A percentile compares a stretch with the other conserved stretches of the same genome.
These are phyloP conservation scores for Pemphigus obesinymphae DNA, from an alignment of 1,140 invertebrate genomes.

Conservation along the genomic window DNA sequence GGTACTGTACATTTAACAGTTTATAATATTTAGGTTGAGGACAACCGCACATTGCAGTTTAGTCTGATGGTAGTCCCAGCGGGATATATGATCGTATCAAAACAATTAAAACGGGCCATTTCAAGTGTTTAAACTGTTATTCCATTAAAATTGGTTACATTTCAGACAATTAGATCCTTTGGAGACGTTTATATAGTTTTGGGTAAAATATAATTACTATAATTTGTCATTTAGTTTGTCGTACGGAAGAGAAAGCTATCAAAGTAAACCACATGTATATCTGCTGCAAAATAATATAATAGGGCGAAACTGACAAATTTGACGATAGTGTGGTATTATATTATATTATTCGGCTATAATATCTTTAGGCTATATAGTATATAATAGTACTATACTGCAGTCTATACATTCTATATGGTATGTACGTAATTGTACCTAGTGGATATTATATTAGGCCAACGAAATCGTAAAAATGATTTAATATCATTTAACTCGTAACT, in stretches of 20 bases:
- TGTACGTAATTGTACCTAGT: too few relatives aligned
- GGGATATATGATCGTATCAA: neutral
- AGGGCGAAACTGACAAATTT: slow-evolving; percentile 5
- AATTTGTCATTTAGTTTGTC: slow-evolving; percentile 15
- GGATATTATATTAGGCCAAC: too few relatives aligned
- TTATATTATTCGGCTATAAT: too few relatives aligned
- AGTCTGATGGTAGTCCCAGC: neutral
- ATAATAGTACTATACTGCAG: too few relatives aligned
- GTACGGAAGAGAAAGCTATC: slow-evolving; percentile 4
- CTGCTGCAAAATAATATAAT: neutral
- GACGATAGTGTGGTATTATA: too few relatives aligned
- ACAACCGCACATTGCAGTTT: neutral
- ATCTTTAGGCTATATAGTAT: neutral
- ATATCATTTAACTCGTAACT: too few relatives aligned
- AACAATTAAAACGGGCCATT: slow-evolving; percentile 1
- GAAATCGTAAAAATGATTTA: too few relatives aligned
- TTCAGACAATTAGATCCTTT: slow-evolving; percentile 6
- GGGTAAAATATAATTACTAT: slow-evolving; percentile 20
- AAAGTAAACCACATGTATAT: neutral
- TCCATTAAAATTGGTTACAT: slow-evolving; percentile 7
- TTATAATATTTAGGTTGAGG: neutral
- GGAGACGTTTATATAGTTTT: slow-evolving; percentile 10
- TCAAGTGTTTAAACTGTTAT: neutral
- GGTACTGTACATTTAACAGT: too few relatives aligned
- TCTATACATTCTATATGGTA: neutral